Base-by-base conservation (phyloP, 2,888 invertebrate genomes). In the Keiferia lycopersicella region DNA sequence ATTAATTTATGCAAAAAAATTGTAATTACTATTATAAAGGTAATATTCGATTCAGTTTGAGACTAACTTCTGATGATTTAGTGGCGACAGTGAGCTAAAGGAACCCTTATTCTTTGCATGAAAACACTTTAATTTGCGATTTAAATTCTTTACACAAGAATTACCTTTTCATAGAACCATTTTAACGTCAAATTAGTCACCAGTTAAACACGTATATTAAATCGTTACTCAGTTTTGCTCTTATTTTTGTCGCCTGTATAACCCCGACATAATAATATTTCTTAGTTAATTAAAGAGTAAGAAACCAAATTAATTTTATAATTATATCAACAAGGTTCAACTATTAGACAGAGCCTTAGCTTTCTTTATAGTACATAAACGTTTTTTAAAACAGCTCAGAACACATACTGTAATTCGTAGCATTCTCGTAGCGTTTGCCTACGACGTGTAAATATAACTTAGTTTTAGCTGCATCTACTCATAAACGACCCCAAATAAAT, bases 111-210 rank as follows among this genome's bases (percentile, higher is more conserved):
- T 53, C 22, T 14, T 11, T 14, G 51, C 51, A 16, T 48, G 26
- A 48, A 61, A 59, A 39, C 39, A 18, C 48, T 61, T 41, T 26
- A 61, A 60, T 34, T 34, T 34, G n/a, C 56, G 56, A 56, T 45
- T 60, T 60, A 60, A 41, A 60, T 60, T 60, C 60, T 60, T 26
- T 20, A 45, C 26, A 56, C 56, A 26, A 16, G 56, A 56, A 56
- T 34, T 34, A 56, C 34, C 16, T 34, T 56, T 56, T 56, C 56
- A 56, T 16, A 56, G 56, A 34, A 56, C 26, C n/a, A 34, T 34
- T 34, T 45, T 56, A 30, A 34, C 26, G 34, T 56, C 34, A 56
- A 56, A 56, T 56, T 56, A 34, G 56, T 56, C 56, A 56, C n/a
- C 26, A 11, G n/a, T 30, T 56, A 56, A 56, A 56, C 56, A 34